Conservation (phyloP, 2,113 vertebrate species). For the Bagarius yarrelli region DNA sequence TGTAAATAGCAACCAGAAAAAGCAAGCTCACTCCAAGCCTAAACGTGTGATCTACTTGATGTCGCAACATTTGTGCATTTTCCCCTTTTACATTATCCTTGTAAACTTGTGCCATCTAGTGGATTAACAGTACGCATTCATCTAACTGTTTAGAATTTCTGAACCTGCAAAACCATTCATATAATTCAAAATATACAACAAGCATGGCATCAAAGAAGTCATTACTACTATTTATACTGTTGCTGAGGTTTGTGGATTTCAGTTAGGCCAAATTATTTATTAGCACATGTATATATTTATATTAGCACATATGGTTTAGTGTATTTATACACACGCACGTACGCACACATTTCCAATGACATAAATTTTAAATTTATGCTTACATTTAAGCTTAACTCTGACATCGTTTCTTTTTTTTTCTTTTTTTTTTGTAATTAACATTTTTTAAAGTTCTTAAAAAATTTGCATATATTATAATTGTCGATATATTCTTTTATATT, state of each 20-base stretch:
- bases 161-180: conserved; percentile 1
- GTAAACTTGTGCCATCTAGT: conserved; percentile 57
- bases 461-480: background rate
- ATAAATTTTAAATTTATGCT: background rate
- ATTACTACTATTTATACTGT: too few species aligned
- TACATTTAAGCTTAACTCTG: background rate
- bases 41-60: background rate
- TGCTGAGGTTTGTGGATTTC: too few species aligned
- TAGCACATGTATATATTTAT: too few species aligned
- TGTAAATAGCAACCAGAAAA: conserved; percentile 46
- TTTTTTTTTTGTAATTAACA: background rate
- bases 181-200: background rate
- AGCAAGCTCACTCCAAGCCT: conserved; percentile 7
- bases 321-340: too few species aligned
- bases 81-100: conserved; percentile 36
- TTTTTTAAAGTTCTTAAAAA: background rate
- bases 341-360: background rate
- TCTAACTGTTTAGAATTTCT: conserved; percentile 20
- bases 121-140: conserved; percentile 43
- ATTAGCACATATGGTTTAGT: too few species aligned
- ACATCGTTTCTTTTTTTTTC: background rate
- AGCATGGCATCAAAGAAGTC: too few species aligned
- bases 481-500: too few species aligned
- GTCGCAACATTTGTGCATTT: background rate
- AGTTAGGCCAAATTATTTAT: too few species aligned